Base-by-base conservation (phyloP, 2,113 vertebrate species). In the Suncus etruscus region DNA sequence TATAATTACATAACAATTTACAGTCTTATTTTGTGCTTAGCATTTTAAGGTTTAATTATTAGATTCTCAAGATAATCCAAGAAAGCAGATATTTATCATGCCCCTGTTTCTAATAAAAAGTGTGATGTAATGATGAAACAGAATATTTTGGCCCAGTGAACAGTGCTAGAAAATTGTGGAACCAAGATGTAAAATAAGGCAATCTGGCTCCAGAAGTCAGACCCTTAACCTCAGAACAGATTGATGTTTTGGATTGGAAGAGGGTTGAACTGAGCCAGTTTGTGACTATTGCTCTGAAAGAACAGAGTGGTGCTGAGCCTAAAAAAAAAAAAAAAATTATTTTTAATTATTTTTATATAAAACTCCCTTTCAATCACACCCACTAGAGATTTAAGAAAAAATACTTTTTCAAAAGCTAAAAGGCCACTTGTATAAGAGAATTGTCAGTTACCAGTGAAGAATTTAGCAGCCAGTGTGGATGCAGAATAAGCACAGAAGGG, bases 81-180 rank as follows among this genome's bases (percentile, higher is more conserved):
- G 22, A 81, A 80, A 12, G 47, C 69, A 73, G 11, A 8, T 74
- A 32, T 61, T 86, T 76, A 65, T 77, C 9, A 63, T 66, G 9
- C 87, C 15, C n/a, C 77, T 73, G 63, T 90, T 48, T 91, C 29
- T 82, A 12, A 78, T 25, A 75, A 77, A 81, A 83, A 48, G 39
- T 7, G 65, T 10, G 15, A 5, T 51, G 16, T 11, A 10, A 39
- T 29, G 18, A 22, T 82, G 75, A 91, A 85, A 63, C 25, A 45
- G 74, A 92, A 73, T 77, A 69, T 54, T 76, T 76, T 90, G 15
- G 3, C 7, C 15, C 87, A 50, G 48, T 78, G 63, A 78, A 69
- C 5, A 51, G 10, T n/a, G 31, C 72, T 66, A 94, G 66, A 65
- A 90, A 72, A 68, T 14, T 1, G 8, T 27, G 24, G 27, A 86